Base-by-base conservation (phyloP, 2,888 invertebrate species). In the Diadromus collaris region DNA sequence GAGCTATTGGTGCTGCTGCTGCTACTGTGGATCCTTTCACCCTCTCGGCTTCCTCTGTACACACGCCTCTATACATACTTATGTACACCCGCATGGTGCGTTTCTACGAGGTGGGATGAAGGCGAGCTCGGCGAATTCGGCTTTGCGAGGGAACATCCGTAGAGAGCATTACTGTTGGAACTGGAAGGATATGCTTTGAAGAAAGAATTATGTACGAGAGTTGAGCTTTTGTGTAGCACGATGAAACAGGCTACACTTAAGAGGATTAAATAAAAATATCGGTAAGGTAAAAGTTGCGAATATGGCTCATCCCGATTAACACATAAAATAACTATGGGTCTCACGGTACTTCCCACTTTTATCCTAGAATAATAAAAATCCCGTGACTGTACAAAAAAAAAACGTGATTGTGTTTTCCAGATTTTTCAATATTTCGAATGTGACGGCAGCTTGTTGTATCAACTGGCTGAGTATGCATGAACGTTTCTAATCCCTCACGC, bases 21-120 rank as follows among this genome's bases (percentile, higher is more conserved):
- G 27, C 27, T 56, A 44, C 32, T 44, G 56, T 46, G 16, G 29
- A 46, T 73, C 76, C 78, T 75, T 81, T 76, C 72, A 68, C 65
- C 78, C 78, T 74, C 65, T 64, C 27, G 32, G 61, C 32, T 21
- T 29, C n/a, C 34, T 13, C 34, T 63, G 24, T 71, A 21, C 29
- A 32, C 63, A 41, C 29, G 41, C 63, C 24, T 54, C 44, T 41
- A 41, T 41, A 56, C 16, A 44, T 63, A 54, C 46, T 46, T 76
- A 64, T 63, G 54, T 76, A 64, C 44, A 34, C 29, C 29, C 56
- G 44, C 58, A 24, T 27, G 44, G 64, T 56, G 63, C 48, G 54
- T 72, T 56, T 64, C 68, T 61, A 41, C 48, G 61, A 41, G 32
- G 69, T 34, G 41, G 60, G 51, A 70, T 71, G 73, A 67, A 70